Percentiles rank a stretch among this genome's conserved stretches.
These are phyloP conservation scores for Pitangus sulphuratus DNA, from an alignment of 2,797 vertebrate genomes.

Conservation along the genomic window DNA sequence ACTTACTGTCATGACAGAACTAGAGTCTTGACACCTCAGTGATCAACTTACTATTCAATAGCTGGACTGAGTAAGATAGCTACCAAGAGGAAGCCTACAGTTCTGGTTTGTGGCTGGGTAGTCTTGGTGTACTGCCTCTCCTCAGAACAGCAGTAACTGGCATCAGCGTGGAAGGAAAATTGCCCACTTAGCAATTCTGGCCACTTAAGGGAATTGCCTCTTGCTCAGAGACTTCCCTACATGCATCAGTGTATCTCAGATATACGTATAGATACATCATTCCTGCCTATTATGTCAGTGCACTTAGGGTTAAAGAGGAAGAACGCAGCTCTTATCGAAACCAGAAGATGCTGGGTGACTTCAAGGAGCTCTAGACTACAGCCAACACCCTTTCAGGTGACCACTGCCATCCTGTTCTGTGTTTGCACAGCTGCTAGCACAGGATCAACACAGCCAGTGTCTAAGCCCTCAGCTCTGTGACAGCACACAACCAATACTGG, in stretches of 20 bases:
- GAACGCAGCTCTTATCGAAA: not conserved
- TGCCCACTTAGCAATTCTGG: not conserved
- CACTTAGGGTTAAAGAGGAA: not conserved
- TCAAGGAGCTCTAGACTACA: not conserved
- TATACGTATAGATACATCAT: not conserved
- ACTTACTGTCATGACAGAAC: not conserved
- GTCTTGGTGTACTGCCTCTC: not conserved
- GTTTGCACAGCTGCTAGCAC: not conserved
- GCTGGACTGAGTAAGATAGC: not conserved
- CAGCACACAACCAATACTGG: not conserved
- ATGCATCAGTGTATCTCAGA: not conserved
- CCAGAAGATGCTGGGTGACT: not conserved
- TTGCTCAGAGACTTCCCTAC: not conserved
- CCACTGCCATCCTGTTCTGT: not conserved
- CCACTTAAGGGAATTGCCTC: not conserved
- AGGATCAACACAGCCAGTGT: not conserved
- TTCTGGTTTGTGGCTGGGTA: not conserved
- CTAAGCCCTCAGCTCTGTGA: not conserved
- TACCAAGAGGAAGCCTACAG: not conserved
- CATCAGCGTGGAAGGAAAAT: not conserved
- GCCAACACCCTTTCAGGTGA: not conserved
- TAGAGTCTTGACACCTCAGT: not conserved
- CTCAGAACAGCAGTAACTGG: not conserved
- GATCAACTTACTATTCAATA: not conserved
- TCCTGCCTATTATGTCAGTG: not conserved